Conservation (phyloP, 2,888 invertebrate genomes). For the Drosophila melanocephala region DNA sequence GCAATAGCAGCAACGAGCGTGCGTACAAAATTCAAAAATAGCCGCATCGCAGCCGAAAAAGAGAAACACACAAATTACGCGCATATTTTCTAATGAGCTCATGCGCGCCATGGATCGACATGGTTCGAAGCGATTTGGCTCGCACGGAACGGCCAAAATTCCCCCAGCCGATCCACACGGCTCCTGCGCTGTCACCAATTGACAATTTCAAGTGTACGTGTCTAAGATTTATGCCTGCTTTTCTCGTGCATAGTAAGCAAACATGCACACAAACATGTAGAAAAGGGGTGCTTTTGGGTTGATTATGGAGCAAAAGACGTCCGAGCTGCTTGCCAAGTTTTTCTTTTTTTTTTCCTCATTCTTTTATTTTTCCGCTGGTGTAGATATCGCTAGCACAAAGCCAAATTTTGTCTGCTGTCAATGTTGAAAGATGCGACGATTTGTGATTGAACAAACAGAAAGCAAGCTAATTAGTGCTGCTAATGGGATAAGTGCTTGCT, state of each 20-base stretch:
- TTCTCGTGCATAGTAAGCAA: conserved; percentile 7
- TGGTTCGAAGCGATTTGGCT: conserved; percentile 65
- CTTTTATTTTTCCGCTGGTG: conserved; percentile 15
- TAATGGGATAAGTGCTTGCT: conserved; percentile 56
- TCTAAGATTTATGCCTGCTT: conserved; percentile 72
- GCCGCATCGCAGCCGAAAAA: conserved; percentile 18
- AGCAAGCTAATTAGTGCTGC: conserved; percentile 69
- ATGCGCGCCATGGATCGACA: conserved; percentile 69
- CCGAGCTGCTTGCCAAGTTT: conserved; percentile 50
- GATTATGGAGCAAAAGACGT: conserved; percentile 42
- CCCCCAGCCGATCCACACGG: conserved; percentile 4
- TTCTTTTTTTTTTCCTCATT: conserved; percentile 14
- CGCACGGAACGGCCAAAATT: conserved; percentile 39
- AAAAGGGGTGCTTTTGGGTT: conserved; percentile 7
- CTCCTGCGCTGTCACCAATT: conserved; percentile 30
- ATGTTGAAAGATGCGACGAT: conserved; percentile 72
- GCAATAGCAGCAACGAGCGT: conserved; percentile 12
- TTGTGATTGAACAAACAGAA: conserved; percentile 55
- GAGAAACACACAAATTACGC: conserved; percentile 75
- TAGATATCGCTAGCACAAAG: conserved; percentile 75
- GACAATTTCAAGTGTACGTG: conserved; percentile 46
- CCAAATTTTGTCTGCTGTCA: conserved; percentile 67
- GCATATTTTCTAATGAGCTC: conserved; percentile 81
- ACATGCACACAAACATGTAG: not conserved
- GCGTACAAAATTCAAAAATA: conserved; percentile 69